Evolutionary conservation across 2,888 invertebrate genomes (phyloP), one percentile per base, ranked within the genome.

Genomic region (Dicranocentrus wangi): DNA sequence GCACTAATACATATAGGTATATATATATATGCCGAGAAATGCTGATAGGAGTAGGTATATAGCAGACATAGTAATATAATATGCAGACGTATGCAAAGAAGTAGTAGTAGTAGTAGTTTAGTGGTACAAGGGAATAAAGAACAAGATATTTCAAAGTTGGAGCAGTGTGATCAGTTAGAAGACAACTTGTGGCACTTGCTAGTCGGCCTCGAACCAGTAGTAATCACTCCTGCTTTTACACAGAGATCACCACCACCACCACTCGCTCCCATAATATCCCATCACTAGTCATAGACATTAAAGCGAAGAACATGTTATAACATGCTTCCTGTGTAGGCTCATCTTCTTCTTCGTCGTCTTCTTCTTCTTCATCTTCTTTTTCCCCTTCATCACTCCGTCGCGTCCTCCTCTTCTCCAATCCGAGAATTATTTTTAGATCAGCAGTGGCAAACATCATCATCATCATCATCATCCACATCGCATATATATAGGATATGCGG

Each of bases 391-490:
- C 61, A n/a, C 28, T 32, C 32, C 61, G 25, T 55, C 55, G 25
- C 55, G 8, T 25, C n/a, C 8, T 7, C 53, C 7, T 75, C 75
- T 2, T 68, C 51, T 55, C 65, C 43, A 79, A 60, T 68, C 72
- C 71, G 81, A 78, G n/a, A 66, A 75, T 81, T 81, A 81, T 81
- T 81, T 81, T 81, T 81, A 81, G 81, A 81, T 58, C 81, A 81
- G 68, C 55, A 79, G 65, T 65, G 65, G 65, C 13, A 63, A 58
- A 53, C 70, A 23, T 69, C 23, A 8, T 66, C 17, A 13, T 65
- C 21, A 27, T 8, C n/a, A n/a, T n/a, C n/a, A n/a, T n/a, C n/a
- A n/a, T n/a, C n/a, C n/a, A n/a, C n/a, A n/a, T n/a, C n/a, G 42
- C 1, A 13, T 65, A 43, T 63, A 27, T n/a, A 7, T 39, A 7